Evolutionary conservation across 2,797 vertebrate genomes (phyloP), one percentile per base, ranked within the genome.

Genomic region (Knipowitschia caucasica): DNA sequence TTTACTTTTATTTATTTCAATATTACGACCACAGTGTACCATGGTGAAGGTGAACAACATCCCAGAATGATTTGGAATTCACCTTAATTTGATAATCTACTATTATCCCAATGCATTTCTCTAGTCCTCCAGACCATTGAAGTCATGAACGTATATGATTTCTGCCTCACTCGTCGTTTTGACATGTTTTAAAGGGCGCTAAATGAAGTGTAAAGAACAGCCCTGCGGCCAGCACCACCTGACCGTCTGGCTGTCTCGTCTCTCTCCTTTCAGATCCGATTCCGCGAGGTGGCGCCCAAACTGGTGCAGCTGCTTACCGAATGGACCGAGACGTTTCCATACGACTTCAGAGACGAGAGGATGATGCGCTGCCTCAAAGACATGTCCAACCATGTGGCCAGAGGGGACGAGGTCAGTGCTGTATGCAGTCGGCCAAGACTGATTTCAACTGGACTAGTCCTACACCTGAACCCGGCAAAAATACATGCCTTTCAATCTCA

Each of bases 281-380:
- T 93, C 66, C 89, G 89, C 27, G 97, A 96, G 75, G 94, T 95
- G 57, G 93, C 94, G 1, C 95, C 95, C 0, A 99, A 96, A 85
- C 91, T 98, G 56, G 92, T 98, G 25, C 96, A 98, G 75, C 80
- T 99, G 50, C 77, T 99, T 72, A 94, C 94, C 0, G 96, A 99
- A 67, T 99, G 96, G 96, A 98, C 95, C 0, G 96, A 98, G 84
- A 99, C 94, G 0, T 99, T 99, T 74, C 96, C 95, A 0, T 97
- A 98, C 0, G 96, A 98, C 88, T 99, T 98, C 80, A 89, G 94
- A 67, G 96, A 99, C 29, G 95, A 98, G 74, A 89, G 94, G 50
- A 97, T 96, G 94, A 98, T 98, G 95, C 93, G 92, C 50, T 95
- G 95, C 67, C 89, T 99, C 15, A 98, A 95, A 66, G 94, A 98